Evolutionary conservation across 2,888 invertebrate species (phyloP), one percentile per base, ranked within the genome.

Genomic region (Eilema caniola): DNA sequence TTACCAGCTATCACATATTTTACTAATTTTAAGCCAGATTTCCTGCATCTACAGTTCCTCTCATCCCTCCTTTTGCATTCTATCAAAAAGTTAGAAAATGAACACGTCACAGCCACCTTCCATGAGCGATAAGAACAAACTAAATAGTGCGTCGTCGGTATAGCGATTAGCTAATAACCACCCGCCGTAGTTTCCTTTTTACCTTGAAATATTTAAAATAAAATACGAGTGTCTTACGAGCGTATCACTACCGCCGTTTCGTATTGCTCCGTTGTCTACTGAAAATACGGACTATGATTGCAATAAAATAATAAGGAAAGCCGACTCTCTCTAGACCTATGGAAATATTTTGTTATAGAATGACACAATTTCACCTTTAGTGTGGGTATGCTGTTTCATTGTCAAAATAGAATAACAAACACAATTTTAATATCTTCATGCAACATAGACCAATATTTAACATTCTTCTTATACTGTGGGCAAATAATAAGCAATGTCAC

Each of bases 401-500:
- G 10, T 53, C 10, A n/a, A 53, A 20, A 53, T 53, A 53, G 8
- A 53, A 53, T n/a, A 53, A 53, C 20, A n/a, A 53, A 53, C 20
- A 47, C 47, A n/a, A n/a, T 53, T 53, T 20, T 53, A n/a, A 53
- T 20, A 20, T 53, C n/a, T 47, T 47, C 47, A 20, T 47, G 47
- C 16, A 53, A 53, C 53, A n/a, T 53, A 53, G 8, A 5, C 53
- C 5, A 47, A 47, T 47, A 47, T 47, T 53, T 53, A 53, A 53
- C 20, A n/a, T n/a, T 53, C n/a, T n/a, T 53, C 8, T 53, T n/a
- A n/a, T n/a, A 53, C 53, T 10, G n/a, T 31, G 57, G 25, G 64
- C 64, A 64, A 53, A 53, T 57, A 57, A 20, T 11, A 62, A 67
- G n/a, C 47, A 47, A 67, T 41, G 20, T n/a, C n/a, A 53, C 53